Base-by-base conservation (phyloP, 2,888 invertebrate genomes). In the Rapana venosa region DNA sequence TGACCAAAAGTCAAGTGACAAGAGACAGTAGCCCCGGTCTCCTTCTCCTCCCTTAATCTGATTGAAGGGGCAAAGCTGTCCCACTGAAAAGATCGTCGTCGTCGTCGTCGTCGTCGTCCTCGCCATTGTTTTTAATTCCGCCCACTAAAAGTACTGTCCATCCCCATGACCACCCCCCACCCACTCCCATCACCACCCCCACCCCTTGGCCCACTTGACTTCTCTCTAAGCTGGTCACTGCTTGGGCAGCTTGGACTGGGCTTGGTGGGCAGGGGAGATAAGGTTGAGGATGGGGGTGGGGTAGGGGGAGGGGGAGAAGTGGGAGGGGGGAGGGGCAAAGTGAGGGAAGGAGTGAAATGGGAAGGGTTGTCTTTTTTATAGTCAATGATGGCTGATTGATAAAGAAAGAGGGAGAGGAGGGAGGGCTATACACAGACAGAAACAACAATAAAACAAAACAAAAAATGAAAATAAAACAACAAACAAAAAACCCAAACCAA, bases 11-110 rank as follows among this genome's bases (percentile, higher is more conserved):
- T 11, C 4, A 70, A 70, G 81, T 36, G 81, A 81, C 81, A 81
- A 22, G 36, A 26, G 36, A 22, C 81, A 81, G 81, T 36, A 26
- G 81, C 20, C 81, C 8, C 77, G n/a, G n/a, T n/a, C n/a, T n/a
- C n/a, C n/a, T n/a, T n/a, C n/a, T n/a, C n/a, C n/a, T n/a, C 81
- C 47, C 36, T 81, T 81, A 81, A 81, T 81, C 47, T 22, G 47
- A 81, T 81, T 81, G 81, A 36, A 17, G 32, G 81, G 81, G 81
- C 81, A 20, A 36, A n/a, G 81, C 81, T 17, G 36, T 81, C 81
- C 8, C 22, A 11, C 20, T 81, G 81, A 20, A 36, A 36, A 36
- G 36, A 8, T 81, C 36, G 81, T 35, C 20, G 36, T 81, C 36
- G 81, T 35, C 36, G 81, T 35, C 36, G 35, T 81, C 17, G 5